phyloP scores from a whole-genome alignment of 2,797 vertebrate species.

The Limnodromus scolopaceus region DNA sequence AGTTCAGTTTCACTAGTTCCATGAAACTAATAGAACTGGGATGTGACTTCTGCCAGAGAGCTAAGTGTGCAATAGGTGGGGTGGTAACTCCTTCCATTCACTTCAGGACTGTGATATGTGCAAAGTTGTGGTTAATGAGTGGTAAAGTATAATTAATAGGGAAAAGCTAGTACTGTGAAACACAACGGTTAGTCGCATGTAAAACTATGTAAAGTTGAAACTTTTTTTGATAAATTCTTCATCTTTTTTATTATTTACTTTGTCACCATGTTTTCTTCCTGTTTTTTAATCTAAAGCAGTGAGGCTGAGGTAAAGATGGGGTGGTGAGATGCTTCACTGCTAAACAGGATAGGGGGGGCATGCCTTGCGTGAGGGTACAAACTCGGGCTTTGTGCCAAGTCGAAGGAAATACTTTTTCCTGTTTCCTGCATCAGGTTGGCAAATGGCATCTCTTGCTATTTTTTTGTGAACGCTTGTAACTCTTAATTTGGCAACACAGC shows the following conservation, averaged over 20 bases:
- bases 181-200: neutral
- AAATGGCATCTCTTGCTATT: neutral
- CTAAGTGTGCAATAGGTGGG: neutral
- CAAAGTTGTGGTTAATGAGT: neutral
- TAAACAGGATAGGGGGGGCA: neutral
- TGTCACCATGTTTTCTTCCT: no score
- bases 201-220: neutral
- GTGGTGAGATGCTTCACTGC: neutral
- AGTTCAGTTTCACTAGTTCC: neutral
- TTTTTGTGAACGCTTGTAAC: neutral
- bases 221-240: neutral
- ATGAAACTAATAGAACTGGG: rapidly evolving
- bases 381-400: neutral
- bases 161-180: neutral
- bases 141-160: neutral
- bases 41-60: neutral
- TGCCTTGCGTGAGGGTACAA: neutral
- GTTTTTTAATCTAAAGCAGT: neutral
- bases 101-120: neutral
- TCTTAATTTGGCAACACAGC: neutral
- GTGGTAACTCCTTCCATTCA: neutral
- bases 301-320: neutral
- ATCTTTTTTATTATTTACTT: neutral
- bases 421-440: neutral
- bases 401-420: neutral